Conservation (phyloP, 2,888 invertebrate species). For the Andrena haemorrhoa region DNA sequence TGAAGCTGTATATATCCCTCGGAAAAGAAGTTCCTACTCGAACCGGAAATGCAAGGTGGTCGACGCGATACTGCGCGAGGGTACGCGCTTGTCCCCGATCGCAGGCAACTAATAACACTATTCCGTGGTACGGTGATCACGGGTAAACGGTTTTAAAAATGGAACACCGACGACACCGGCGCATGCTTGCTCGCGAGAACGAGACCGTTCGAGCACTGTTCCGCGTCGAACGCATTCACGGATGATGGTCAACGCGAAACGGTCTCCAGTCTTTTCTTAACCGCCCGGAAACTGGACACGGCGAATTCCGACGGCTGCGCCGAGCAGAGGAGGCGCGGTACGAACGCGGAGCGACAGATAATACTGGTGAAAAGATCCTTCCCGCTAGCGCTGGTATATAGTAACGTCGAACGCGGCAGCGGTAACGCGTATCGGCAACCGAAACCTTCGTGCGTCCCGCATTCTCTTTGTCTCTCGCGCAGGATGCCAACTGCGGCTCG, state of each 20-base stretch:
- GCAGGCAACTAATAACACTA: slow-evolving; percentile 1
- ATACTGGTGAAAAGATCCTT: background rate
- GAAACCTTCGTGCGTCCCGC: background rate
- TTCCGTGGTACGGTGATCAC: slow-evolving; percentile 6
- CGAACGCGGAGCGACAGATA: background rate
- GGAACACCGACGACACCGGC: slow-evolving; percentile 26
- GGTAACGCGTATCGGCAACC: background rate
- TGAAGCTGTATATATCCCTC: too few species aligned
- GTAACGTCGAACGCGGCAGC: background rate
- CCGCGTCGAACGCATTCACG: background rate
- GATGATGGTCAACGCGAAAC: slow-evolving; percentile 10
- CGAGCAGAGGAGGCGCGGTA: background rate
- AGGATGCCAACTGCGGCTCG: too few species aligned
- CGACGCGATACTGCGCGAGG: background rate
- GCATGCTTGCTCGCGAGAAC: slow-evolving; percentile 21
- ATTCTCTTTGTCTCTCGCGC: background rate
- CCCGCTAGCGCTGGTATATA: background rate
- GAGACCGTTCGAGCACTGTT: slow-evolving; percentile 24
- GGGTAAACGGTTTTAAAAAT: slow-evolving; percentile 16
- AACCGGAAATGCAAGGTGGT: slow-evolving; percentile 1
- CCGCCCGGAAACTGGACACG: background rate
- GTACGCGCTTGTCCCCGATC: background rate
- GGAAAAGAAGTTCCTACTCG: background rate
- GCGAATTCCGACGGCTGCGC: background rate
- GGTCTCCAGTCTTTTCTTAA: background rate